phyloP scores from a whole-genome alignment of 2,888 invertebrate genomes.

The Tetheella fluctuosa region DNA sequence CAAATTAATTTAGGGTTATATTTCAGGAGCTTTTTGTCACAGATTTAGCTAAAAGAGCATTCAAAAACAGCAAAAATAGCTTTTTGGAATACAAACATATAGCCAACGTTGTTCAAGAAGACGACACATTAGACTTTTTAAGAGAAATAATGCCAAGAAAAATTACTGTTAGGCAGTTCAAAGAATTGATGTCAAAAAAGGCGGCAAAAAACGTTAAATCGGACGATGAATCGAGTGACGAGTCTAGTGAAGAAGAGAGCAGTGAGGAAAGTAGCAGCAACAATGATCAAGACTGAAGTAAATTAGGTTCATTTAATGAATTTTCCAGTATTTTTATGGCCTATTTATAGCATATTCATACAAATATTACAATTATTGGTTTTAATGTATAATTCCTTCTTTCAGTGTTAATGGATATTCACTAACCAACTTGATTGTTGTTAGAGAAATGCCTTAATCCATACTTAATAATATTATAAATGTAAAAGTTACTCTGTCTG shows the following conservation, averaged over 20 bases:
- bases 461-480: too few relatives aligned
- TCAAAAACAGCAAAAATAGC: conserved; percentile 77
- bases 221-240: conserved; percentile 65
- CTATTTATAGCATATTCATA: neutral
- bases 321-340: neutral
- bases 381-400: too few relatives aligned
- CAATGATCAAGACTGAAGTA: conserved; percentile 53
- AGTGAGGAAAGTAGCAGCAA: conserved; percentile 65
- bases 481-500: too few relatives aligned
- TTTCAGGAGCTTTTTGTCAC: conserved; percentile 88
- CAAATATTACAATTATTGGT: too few relatives aligned
- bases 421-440: too few relatives aligned
- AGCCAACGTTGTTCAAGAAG: conserved; percentile 87
- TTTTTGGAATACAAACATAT: conserved; percentile 88
- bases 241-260: conserved; percentile 63
- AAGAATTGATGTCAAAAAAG: conserved; percentile 86
- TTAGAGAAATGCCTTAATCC: too few relatives aligned
- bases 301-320: neutral
- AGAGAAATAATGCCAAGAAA: conserved; percentile 90
- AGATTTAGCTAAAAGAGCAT: conserved; percentile 86
- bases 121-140: conserved; percentile 87
- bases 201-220: conserved; percentile 56
- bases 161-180: conserved; percentile 87
- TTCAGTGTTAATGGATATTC: too few relatives aligned
- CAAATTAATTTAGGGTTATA: conserved; percentile 14